Conservation (phyloP, 2,797 vertebrate species). For the Lithobates sylvaticus region DNA sequence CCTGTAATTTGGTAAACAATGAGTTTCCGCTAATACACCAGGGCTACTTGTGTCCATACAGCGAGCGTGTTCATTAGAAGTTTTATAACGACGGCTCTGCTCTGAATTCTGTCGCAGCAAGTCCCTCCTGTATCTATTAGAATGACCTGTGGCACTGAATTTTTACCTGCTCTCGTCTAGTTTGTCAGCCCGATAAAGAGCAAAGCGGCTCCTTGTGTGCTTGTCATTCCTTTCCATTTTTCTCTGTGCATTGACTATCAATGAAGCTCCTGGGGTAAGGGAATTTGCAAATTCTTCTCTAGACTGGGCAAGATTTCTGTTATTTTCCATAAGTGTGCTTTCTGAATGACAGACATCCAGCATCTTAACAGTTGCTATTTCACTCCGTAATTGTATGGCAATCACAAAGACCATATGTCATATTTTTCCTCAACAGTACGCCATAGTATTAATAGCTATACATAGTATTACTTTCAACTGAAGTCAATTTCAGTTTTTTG, state of each 20-base stretch:
- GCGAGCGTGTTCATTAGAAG: constrained; percentile 61
- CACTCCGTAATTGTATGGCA: too few relatives aligned
- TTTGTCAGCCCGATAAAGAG: constrained; percentile 83
- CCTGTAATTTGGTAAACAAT: constrained; percentile 72
- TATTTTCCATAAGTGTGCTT: constrained; percentile 6
- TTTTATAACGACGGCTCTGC: constrained; percentile 42
- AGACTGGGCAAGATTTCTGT: constrained; percentile 9
- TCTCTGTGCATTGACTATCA: constrained; percentile 61
- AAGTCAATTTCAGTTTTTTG: too few relatives aligned
- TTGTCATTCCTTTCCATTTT: constrained; percentile 67
- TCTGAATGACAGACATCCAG: constrained; percentile 9
- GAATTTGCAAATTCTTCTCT: constrained; percentile 59
- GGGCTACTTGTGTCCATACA: constrained; percentile 69
- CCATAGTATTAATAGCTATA: too few relatives aligned
- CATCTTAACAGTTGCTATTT: background rate
- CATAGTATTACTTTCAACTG: too few relatives aligned
- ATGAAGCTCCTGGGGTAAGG: constrained; percentile 64
- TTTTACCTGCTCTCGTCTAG: constrained; percentile 77
- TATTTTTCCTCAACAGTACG: too few relatives aligned
- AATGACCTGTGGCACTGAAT: constrained; percentile 79
- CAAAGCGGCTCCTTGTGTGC: constrained; percentile 66
- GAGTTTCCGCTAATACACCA: constrained; percentile 72
- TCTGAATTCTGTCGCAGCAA: constrained; percentile 56
- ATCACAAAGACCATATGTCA: too few relatives aligned
- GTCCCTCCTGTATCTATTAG: constrained; percentile 75